phyloP scores from a whole-genome alignment of 1,140 invertebrate genomes.

The Drosophila parabipectinata region DNA sequence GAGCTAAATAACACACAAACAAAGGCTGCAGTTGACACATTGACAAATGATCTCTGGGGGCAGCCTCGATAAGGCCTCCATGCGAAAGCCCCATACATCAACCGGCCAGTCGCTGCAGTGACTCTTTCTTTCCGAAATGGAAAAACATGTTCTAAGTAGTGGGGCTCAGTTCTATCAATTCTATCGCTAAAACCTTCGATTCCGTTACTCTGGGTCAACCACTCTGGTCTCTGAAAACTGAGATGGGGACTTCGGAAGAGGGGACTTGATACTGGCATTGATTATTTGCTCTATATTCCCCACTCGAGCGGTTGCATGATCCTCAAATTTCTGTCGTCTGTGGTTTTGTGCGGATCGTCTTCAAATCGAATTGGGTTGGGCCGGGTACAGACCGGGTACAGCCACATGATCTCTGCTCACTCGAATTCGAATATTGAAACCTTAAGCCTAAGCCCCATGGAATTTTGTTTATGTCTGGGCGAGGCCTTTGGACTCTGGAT shows the following conservation, averaged over 20 bases:
- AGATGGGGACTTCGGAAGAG: constrained; percentile 7
- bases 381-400: constrained; percentile 15
- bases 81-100: constrained; percentile 58
- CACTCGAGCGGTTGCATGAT: constrained; percentile 51
- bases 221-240: constrained; percentile 40
- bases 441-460: constrained; percentile 22
- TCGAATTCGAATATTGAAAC: not conserved
- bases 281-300: constrained; percentile 67
- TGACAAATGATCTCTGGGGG: constrained; percentile 72
- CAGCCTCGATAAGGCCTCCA: constrained; percentile 53
- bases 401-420: constrained; percentile 26
- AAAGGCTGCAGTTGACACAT: constrained; percentile 57
- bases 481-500: constrained; percentile 13
- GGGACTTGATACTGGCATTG: constrained; percentile 61
- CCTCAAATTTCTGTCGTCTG: constrained; percentile 56
- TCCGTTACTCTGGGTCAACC: constrained; percentile 63
- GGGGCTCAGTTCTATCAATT: constrained; percentile 45
- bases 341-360: constrained; percentile 27
- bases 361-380: constrained; percentile 16
- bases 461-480: constrained; percentile 50
- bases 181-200: constrained; percentile 41
- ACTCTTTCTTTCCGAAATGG: not conserved
- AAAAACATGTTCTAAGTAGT: constrained; percentile 15
- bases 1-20: constrained; percentile 47
- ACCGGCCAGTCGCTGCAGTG: constrained; percentile 3